Percentiles rank a stretch among this genome's conserved stretches.
Conservation (phyloP, 1,140 invertebrate species). For the Papilio dardanus region DNA sequence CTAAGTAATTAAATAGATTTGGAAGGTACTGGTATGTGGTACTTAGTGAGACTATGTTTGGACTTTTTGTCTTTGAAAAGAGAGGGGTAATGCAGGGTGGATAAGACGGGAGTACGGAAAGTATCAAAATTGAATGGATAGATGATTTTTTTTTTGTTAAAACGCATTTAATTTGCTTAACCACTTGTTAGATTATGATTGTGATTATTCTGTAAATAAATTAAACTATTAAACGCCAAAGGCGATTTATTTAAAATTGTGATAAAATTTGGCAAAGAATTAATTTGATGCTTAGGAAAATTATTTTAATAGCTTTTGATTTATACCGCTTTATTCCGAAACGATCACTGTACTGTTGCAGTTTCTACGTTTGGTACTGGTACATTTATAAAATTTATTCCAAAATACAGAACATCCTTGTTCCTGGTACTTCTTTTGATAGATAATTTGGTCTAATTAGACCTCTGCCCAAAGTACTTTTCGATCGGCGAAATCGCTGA, state of each 20-base stretch:
- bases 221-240: conserved; percentile 60
- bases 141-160: not conserved
- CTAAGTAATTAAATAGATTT: conserved; percentile 64
- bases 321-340: too few relatives aligned
- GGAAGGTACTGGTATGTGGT: conserved; percentile 59
- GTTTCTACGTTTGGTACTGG: too few relatives aligned
- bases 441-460: too few relatives aligned
- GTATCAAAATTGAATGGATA: not conserved
- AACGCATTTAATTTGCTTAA: conserved; percentile 31
- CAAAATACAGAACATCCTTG: too few relatives aligned
- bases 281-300: conserved; percentile 53
- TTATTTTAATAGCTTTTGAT: conserved; percentile 40
- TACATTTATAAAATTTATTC: too few relatives aligned
- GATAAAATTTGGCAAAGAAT: conserved; percentile 66
- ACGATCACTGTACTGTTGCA: too few relatives aligned
- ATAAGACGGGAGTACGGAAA: not conserved
- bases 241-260: conserved; percentile 69
- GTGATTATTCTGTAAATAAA: conserved; percentile 39
- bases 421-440: too few relatives aligned
- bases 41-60: conserved; percentile 62
- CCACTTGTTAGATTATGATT: conserved; percentile 18
- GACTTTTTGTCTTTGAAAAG: conserved; percentile 54
- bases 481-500: too few relatives aligned
- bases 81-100: conserved; percentile 44
- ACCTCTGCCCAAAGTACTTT: too few relatives aligned